Conservation (phyloP, 2,888 invertebrate genomes). For the Sicus ferrugineus region DNA sequence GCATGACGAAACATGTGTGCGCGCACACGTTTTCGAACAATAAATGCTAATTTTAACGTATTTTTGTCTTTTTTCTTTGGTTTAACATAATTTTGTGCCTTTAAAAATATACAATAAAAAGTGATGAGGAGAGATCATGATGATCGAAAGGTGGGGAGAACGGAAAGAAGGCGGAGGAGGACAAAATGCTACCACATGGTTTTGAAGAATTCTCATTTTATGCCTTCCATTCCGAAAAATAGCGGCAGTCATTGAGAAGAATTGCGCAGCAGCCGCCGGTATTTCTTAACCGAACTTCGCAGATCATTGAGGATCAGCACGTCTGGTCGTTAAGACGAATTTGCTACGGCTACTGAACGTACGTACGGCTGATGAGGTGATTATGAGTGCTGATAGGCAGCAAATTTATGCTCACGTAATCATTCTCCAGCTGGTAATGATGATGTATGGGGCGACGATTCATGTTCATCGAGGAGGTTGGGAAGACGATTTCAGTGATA, state of each 20-base stretch:
- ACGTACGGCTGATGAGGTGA: background rate
- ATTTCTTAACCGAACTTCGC: background rate
- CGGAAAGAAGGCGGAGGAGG: background rate
- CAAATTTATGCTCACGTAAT: too few relatives aligned
- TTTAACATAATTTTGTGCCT: slow-evolving; percentile 1
- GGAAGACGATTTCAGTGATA: too few relatives aligned
- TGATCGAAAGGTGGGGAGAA: too few relatives aligned
- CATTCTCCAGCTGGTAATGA: too few relatives aligned
- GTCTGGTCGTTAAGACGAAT: background rate
- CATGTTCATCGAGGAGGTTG: too few relatives aligned
- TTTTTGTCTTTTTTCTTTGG: slow-evolving; percentile 24
- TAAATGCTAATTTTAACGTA: slow-evolving; percentile 32
- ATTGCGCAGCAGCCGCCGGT: too few relatives aligned
- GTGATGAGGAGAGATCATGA: too few relatives aligned
- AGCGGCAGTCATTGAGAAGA: too few relatives aligned
- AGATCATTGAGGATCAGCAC: background rate
- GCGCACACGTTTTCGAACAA: slow-evolving; percentile 12
- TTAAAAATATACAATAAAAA: slow-evolving; percentile 20
- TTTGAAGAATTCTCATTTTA: background rate
- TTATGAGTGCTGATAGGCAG: background rate
- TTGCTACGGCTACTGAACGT: background rate
- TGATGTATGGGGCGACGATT: too few relatives aligned
- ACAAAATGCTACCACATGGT: background rate
- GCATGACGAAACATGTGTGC: slow-evolving; percentile 6
- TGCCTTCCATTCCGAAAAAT: too few relatives aligned